Evolutionary conservation across 2,797 vertebrate genomes (phyloP).

Genomic region (Acanthurus leucopareius): DNA sequence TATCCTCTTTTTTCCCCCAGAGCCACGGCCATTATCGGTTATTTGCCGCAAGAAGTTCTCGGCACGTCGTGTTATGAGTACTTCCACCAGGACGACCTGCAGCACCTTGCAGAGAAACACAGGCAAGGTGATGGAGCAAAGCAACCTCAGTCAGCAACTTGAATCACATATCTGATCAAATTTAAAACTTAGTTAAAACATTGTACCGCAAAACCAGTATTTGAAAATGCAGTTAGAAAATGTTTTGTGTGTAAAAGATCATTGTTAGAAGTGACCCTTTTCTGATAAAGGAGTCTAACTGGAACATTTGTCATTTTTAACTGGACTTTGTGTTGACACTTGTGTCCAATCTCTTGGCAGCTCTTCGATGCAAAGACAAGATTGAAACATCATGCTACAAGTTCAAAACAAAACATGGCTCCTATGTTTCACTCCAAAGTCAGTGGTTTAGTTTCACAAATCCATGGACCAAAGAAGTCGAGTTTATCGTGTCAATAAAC

Average conservation of each 20-base stretch:
- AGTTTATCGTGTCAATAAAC: slow-evolving; percentile 97
- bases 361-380: slow-evolving; percentile 97
- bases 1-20: slow-evolving; percentile 68
- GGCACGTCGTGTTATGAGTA: slow-evolving; percentile 98
- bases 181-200: not conserved
- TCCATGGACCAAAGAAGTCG: slow-evolving; percentile 99
- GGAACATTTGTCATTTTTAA: no score
- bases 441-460: slow-evolving; percentile 99
- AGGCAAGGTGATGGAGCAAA: slow-evolving; percentile 89
- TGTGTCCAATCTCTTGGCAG: slow-evolving; percentile 75
- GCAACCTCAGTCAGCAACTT: not conserved
- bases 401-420: slow-evolving; percentile 97
- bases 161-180: not conserved
- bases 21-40: slow-evolving; percentile 94
- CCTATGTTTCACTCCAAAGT: slow-evolving; percentile 94
- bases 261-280: not conserved
- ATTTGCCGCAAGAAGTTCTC: slow-evolving; percentile 96
- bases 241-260: no score
- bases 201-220: no score
- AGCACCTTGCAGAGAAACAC: slow-evolving; percentile 94
- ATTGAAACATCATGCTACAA: slow-evolving; percentile 95
- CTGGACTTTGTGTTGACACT: slow-evolving; percentile 15
- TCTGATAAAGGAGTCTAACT: no score
- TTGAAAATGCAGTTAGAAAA: no score
- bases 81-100: slow-evolving; percentile 98